Conservation (phyloP, 2,113 vertebrate genomes). For the Mesoclemmys tuberculata region DNA sequence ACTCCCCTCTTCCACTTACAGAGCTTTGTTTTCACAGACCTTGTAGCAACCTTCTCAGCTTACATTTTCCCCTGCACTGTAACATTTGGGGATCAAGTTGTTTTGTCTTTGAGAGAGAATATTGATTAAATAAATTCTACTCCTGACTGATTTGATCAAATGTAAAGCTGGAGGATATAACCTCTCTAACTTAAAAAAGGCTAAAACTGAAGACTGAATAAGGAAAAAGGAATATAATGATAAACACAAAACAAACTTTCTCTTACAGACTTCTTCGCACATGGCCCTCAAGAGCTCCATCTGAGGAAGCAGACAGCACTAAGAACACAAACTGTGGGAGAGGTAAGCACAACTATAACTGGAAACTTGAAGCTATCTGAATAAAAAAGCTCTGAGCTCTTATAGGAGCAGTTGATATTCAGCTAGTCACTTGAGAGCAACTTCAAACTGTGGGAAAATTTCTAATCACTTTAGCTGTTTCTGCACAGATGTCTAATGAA, state of each 20-base stretch:
- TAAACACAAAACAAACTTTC: fast-evolving
- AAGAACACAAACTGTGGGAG: background rate
- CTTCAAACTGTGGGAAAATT: background rate
- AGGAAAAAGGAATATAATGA: background rate
- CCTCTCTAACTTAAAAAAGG: background rate
- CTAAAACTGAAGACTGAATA: background rate
- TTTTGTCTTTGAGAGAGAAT: background rate
- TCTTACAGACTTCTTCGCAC: background rate
- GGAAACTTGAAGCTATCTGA: background rate
- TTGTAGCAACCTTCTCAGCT: background rate
- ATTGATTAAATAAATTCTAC: background rate
- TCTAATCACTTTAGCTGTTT: background rate
- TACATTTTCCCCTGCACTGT: too few species aligned
- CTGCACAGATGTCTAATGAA: background rate
- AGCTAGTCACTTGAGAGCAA: background rate
- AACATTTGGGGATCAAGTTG: background rate
- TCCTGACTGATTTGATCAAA: background rate
- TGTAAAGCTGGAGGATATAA: background rate
- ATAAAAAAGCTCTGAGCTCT: background rate
- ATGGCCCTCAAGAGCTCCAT: background rate
- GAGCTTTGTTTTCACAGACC: background rate
- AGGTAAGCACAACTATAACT: background rate
- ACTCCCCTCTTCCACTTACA: background rate
- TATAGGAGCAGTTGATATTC: background rate
- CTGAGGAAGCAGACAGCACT: background rate